phyloP scores from a whole-genome alignment of 2,113 vertebrate species.

The Malurus cyaneus region DNA sequence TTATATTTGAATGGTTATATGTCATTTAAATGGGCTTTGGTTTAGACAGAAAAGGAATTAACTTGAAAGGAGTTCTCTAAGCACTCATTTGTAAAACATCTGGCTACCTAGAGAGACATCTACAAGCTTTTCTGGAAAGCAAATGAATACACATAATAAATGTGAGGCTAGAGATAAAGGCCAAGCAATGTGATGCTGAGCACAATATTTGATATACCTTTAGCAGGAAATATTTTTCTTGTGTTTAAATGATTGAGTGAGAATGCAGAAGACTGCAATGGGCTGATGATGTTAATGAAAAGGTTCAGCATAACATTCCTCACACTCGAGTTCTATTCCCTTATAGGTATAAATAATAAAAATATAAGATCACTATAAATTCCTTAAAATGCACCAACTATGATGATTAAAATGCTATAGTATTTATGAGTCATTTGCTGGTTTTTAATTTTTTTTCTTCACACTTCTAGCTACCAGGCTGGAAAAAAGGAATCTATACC shows the following conservation, averaged over 20 bases:
- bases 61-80: not conserved
- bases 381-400: not conserved
- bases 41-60: not conserved
- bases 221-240: not conserved
- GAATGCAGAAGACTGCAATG: not conserved
- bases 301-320: not conserved
- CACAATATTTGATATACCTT: not conserved
- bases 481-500: not conserved
- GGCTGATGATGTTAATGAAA: not conserved
- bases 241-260: not conserved
- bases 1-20: not conserved
- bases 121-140: conserved; percentile 2
- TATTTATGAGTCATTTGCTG: not conserved
- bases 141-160: not conserved
- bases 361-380: not conserved
- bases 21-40: conserved; percentile 2
- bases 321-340: not conserved
- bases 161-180: not conserved
- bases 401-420: not conserved
- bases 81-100: conserved; percentile 1
- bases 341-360: not conserved
- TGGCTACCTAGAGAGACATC: conserved; percentile 10
- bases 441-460: not conserved
- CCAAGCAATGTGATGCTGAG: not conserved
- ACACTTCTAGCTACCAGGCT: not conserved